Conservation (phyloP, 2,797 vertebrate genomes). For the Saxicola maurus region DNA sequence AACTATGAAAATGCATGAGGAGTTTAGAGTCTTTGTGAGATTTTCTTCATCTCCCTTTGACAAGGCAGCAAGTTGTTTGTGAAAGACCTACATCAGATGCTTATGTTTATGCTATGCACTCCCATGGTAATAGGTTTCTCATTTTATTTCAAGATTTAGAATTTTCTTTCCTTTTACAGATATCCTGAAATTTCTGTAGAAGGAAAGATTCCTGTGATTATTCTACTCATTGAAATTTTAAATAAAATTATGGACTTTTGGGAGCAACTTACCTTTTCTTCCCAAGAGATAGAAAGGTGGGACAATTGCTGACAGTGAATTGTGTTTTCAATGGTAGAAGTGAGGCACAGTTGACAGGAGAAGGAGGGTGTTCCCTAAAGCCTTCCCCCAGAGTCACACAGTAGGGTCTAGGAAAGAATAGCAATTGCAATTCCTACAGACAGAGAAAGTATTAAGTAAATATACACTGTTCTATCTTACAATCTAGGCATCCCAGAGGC, state of each 20-base stretch:
- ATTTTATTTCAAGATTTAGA: not conserved
- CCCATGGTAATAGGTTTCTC: not conserved
- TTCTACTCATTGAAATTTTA: not conserved
- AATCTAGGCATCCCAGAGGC: not conserved
- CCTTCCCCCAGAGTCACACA: not conserved
- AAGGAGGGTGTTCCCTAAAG: not conserved
- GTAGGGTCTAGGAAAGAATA: not conserved
- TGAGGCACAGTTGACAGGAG: not conserved
- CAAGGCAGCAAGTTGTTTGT: slow-evolving; percentile 21
- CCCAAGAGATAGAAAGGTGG: not conserved
- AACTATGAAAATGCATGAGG: slow-evolving; percentile 59
- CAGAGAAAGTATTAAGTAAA: not conserved
- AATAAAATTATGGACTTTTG: not conserved
- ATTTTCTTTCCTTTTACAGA: not conserved
- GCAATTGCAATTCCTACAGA: not conserved
- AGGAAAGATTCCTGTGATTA: not conserved
- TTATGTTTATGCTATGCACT: slow-evolving; percentile 10
- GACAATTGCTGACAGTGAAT: not conserved
- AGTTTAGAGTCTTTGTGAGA: slow-evolving; percentile 31
- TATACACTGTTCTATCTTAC: not conserved
- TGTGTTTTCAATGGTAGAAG: not conserved
- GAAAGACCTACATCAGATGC: slow-evolving; percentile 16
- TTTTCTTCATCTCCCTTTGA: slow-evolving; percentile 50
- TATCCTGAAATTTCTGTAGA: not conserved
- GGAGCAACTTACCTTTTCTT: not conserved